Base-by-base conservation (phyloP, 2,888 invertebrate genomes). In the Craniophora ligustri region DNA sequence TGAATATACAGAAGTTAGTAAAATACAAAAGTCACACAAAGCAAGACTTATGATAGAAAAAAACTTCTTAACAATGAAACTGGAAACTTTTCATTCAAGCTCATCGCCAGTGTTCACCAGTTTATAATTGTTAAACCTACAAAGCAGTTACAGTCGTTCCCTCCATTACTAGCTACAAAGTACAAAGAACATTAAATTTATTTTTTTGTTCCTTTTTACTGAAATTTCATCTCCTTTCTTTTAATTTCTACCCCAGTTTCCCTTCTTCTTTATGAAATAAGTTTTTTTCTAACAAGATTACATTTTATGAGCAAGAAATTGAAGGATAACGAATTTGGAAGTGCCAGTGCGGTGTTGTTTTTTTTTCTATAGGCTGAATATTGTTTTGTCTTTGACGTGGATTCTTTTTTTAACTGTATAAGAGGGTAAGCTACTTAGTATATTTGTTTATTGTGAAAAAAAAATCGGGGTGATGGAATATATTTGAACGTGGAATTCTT, bases 281-380 rank as follows among this genome's bases (percentile, higher is more conserved):
- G 88, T 91, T 92, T 88, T 86, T 81, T 78, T 80, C 62, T 90
- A 91, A 93, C 91, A 86, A 88, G 89, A 91, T 92, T 91, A 91
- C 85, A 75, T 87, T 91, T 91, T 89, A 92, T 85, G 89, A 84
- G 83, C 75, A 79, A 85, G 81, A 87, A 91, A 91, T 92, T 91
- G 89, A 81, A 76, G 87, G 84, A 87, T 89, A 90, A 91, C 86
- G 87, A 89, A 87, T 88, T 89, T 80, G 76, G 80, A 78, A 81
- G 78, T 74, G 79, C 60, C 67, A 72, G 49, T 53, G 66, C 56
- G 65, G 73, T 72, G 73, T 70, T 70, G 57, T 48, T 63, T 67
- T 57, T 67, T 56, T 65, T 69, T 51, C 39, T 35, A 13, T 30
- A 40, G 38, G 62, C 67, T 65, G 72, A 63, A 68, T 71, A 59